Conservation (phyloP, 2,113 vertebrate genomes). For the Corydoras maculifer region DNA sequence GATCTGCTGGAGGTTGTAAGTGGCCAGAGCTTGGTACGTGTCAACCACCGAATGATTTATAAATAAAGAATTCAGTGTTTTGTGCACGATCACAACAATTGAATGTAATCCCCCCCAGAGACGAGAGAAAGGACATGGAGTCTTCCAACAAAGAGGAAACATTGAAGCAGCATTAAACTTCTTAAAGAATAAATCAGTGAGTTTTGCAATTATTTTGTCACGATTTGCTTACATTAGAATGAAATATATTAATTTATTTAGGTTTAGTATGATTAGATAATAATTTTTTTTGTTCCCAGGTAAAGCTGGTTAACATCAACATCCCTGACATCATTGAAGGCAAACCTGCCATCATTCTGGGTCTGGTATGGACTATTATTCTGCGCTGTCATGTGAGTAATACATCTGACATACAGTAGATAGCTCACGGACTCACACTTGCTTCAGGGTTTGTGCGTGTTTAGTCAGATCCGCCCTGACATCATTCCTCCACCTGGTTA, state of each 20-base stretch:
- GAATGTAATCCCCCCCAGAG: slow-evolving; percentile 58
- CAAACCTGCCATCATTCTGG: slow-evolving; percentile 84
- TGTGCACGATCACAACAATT: not conserved
- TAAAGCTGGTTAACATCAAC: slow-evolving; percentile 91
- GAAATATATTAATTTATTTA: not conserved
- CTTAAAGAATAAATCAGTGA: slow-evolving; percentile 78
- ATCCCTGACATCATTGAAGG: slow-evolving; percentile 85
- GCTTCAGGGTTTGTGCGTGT: slow-evolving; percentile 7
- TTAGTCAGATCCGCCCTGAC: not conserved
- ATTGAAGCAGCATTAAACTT: slow-evolving; percentile 82
- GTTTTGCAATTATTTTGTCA: slow-evolving; percentile 7
- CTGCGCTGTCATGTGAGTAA: slow-evolving; percentile 85
- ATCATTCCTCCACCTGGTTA: not conserved
- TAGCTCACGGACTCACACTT: not conserved
- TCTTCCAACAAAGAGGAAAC: slow-evolving; percentile 83
- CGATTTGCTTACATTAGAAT: not conserved
- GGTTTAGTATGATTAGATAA: not conserved
- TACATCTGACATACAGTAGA: not conserved
- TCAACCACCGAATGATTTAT: not conserved
- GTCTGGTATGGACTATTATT: slow-evolving; percentile 89
- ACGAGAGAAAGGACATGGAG: slow-evolving; percentile 76
- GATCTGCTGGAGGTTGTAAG: slow-evolving; percentile 88
- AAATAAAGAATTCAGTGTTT: not conserved
- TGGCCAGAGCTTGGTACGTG: slow-evolving; percentile 78
- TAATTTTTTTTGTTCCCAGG: slow-evolving; percentile 56